Conservation (phyloP, 1,140 invertebrate genomes). For the Probaryconus sp. region DNA sequence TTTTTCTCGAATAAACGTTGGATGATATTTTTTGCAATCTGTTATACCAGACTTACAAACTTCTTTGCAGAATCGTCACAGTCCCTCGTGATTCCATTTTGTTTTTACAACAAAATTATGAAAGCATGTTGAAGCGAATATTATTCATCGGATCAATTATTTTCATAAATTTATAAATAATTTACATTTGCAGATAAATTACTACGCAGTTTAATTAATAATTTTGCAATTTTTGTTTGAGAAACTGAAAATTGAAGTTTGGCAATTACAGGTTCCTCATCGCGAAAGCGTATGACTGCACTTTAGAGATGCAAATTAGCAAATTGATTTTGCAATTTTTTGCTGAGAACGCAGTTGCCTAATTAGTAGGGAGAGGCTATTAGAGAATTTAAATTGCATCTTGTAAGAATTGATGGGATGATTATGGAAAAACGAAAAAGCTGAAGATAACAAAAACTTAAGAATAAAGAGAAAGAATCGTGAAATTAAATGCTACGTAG, state of each 20-base stretch:
- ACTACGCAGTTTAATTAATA: too few relatives aligned
- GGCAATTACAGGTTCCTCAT: too few relatives aligned
- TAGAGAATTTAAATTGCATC: constrained; percentile 36
- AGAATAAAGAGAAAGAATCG: constrained; percentile 16
- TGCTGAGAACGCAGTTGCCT: constrained; percentile 1
- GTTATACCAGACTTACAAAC: constrained; percentile 16
- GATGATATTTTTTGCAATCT: constrained; percentile 29
- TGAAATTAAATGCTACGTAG: constrained; percentile 65
- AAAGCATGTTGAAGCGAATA: background rate
- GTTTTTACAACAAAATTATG: constrained; percentile 8
- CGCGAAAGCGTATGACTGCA: too few relatives aligned
- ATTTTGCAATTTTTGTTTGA: too few relatives aligned
- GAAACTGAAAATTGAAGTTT: too few relatives aligned
- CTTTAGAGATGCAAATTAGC: too few relatives aligned
- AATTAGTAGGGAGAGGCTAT: constrained; percentile 30
- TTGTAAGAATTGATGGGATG: constrained; percentile 30
- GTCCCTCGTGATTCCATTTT: constrained; percentile 1
- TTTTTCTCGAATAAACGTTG: constrained; percentile 35
- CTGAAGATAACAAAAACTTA: constrained; percentile 2
- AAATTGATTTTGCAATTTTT: too few relatives aligned
- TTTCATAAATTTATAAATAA: too few relatives aligned
- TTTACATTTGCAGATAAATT: too few relatives aligned
- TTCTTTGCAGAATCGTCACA: constrained; percentile 16
- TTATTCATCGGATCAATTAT: too few relatives aligned
- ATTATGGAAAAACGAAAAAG: constrained; percentile 41